These are phyloP conservation scores for Apogon talboti DNA, from an alignment of 2,797 vertebrate species.

Conservation along the genomic window DNA sequence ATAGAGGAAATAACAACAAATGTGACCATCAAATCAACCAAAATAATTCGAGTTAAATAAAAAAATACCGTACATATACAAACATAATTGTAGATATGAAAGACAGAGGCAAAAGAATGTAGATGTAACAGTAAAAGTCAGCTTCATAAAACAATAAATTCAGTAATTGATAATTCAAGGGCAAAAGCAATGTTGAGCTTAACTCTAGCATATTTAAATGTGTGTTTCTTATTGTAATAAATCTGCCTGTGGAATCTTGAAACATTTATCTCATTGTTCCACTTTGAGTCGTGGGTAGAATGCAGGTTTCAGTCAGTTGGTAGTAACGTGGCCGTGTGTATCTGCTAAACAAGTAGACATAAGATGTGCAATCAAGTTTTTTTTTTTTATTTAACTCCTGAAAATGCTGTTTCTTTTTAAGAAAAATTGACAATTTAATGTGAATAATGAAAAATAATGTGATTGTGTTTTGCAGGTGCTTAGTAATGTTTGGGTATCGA, in stretches of 20 bases:
- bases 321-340: neutral
- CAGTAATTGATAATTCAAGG: slow-evolving; percentile 2
- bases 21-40: too few species aligned
- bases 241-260: neutral
- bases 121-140: too few species aligned
- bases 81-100: neutral
- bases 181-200: neutral
- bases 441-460: neutral
- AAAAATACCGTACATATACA: too few species aligned
- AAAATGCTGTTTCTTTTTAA: neutral
- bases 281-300: neutral
- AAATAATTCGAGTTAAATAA: too few species aligned
- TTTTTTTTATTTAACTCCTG: neutral
- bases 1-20: too few species aligned
- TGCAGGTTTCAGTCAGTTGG: neutral
- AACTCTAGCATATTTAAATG: neutral
- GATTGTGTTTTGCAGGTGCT: neutral
- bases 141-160: neutral
- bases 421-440: neutral
- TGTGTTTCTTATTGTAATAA: neutral
- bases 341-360: neutral
- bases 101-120: too few species aligned
- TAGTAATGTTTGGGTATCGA: neutral
- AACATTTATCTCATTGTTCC: neutral
- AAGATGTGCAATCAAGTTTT: neutral